Percentiles rank a stretch among this genome's conserved stretches.
Evolutionary conservation across 2,888 invertebrate genomes (phyloP).

Genomic region (Tachystola acroxantha): DNA sequence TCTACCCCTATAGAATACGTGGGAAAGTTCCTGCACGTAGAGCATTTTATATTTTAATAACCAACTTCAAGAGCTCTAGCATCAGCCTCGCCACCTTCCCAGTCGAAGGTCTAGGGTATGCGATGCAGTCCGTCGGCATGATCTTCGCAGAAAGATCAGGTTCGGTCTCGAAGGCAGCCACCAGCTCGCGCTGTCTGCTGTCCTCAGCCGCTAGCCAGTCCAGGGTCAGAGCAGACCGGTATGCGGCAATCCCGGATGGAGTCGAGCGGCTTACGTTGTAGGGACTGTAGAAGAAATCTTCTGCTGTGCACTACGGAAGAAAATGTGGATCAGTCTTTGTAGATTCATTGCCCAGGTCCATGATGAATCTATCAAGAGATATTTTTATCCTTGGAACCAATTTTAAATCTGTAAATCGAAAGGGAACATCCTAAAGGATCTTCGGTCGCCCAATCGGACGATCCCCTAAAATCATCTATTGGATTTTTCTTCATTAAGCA

Average conservation of each 20-base stretch:
- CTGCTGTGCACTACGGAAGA: constrained; percentile 27
- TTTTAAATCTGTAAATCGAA: no score
- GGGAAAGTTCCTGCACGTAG: no score
- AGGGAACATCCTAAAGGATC: no score
- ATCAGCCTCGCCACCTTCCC: constrained; percentile 56
- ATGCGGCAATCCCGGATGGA: constrained; percentile 44
- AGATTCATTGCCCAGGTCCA: no score
- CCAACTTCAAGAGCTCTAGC: constrained; percentile 55
- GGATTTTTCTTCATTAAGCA: no score
- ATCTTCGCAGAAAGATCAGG: constrained; percentile 29
- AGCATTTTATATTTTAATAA: no score
- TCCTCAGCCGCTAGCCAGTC: constrained; percentile 63
- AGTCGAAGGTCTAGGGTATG: constrained; percentile 44
- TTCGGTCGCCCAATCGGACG: no score
- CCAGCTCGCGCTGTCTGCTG: constrained; percentile 48
- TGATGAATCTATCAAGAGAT: no score
- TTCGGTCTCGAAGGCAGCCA: constrained; percentile 46
- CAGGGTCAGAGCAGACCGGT: constrained; percentile 53
- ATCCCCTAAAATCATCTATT: no score
- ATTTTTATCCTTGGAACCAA: no score
- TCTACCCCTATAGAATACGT: no score
- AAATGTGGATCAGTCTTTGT: background rate
- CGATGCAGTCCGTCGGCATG: constrained; percentile 44
- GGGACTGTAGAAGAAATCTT: constrained; percentile 37
- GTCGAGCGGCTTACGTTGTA: constrained; percentile 39